These are phyloP conservation scores for Oncorhynchus gorbuscha DNA, from an alignment of 2,113 vertebrate species.

Conservation along the genomic window DNA sequence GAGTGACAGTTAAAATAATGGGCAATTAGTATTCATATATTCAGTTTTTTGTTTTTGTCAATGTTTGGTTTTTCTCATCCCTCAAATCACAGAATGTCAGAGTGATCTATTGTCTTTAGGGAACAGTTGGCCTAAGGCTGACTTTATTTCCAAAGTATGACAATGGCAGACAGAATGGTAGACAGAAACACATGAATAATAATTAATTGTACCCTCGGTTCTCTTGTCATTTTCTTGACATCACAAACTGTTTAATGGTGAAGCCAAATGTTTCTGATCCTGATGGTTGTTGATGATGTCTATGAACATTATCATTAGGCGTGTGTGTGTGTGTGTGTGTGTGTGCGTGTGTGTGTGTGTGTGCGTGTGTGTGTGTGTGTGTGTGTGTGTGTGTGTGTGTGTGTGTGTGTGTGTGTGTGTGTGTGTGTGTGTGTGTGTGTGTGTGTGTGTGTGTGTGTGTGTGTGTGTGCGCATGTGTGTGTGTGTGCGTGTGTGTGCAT, in stretches of 20 bases:
- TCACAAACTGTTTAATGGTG: slow-evolving; percentile 18
- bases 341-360: slow-evolving; percentile 19
- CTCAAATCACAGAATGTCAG: slow-evolving; percentile 35
- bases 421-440: too few species aligned
- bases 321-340: slow-evolving; percentile 12
- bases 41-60: slow-evolving; percentile 24
- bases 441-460: not conserved
- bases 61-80: slow-evolving; percentile 38
- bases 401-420: too few species aligned
- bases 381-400: slow-evolving; percentile 14
- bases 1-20: slow-evolving; percentile 18
- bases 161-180: slow-evolving; percentile 23
- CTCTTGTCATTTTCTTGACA: slow-evolving; percentile 29
- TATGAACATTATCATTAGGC: slow-evolving; percentile 41
- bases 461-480: slow-evolving; percentile 18
- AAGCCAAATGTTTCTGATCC: slow-evolving; percentile 26
- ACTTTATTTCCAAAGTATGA: not conserved
- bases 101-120: slow-evolving; percentile 4
- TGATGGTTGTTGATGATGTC: slow-evolving; percentile 28
- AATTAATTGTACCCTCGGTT: slow-evolving; percentile 10
- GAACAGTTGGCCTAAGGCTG: slow-evolving; percentile 10
- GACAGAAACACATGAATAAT: slow-evolving; percentile 8
- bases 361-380: slow-evolving; percentile 18
- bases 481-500: slow-evolving; percentile 18
- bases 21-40: slow-evolving; percentile 19